phyloP scores from a whole-genome alignment of 2,797 vertebrate genomes.

The Sarcophilus harrisii region DNA sequence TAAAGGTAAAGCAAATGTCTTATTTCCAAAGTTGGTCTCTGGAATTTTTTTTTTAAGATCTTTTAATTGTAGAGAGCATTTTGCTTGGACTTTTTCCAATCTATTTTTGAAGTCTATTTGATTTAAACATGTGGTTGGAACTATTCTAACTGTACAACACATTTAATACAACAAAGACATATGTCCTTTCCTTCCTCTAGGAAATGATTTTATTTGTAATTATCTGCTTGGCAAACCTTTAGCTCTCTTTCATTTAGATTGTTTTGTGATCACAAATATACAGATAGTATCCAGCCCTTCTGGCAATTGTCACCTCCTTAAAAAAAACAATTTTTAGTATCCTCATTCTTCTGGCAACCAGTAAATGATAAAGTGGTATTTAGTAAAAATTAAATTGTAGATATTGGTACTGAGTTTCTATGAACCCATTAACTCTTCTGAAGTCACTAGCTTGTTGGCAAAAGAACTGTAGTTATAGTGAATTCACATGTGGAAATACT shows the following conservation, averaged over 20 bases:
- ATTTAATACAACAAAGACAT: not conserved
- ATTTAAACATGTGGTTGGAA: not conserved
- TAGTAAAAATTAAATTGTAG: not conserved
- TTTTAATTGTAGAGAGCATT: not conserved
- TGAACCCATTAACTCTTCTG: not conserved
- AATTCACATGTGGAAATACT: not conserved
- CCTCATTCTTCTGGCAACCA: not conserved
- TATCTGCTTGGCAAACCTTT: not conserved
- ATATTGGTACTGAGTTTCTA: not conserved
- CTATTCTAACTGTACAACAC: not conserved
- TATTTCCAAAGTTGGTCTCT: not conserved
- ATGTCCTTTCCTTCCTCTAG: not conserved
- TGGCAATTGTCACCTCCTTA: not conserved
- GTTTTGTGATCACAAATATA: not conserved
- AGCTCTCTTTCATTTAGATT: not conserved
- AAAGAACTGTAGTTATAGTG: not conserved
- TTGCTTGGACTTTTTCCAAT: not conserved
- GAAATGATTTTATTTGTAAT: not conserved
- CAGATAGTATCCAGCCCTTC: not conserved
- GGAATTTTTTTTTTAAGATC: too few relatives aligned
- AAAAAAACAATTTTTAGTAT: not conserved
- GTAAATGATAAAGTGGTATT: not conserved
- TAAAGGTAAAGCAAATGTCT: not conserved
- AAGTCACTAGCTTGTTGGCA: not conserved
- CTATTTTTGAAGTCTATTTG: not conserved